Conservation (phyloP, 2,888 invertebrate species). For the Polymixis flavicincta region DNA sequence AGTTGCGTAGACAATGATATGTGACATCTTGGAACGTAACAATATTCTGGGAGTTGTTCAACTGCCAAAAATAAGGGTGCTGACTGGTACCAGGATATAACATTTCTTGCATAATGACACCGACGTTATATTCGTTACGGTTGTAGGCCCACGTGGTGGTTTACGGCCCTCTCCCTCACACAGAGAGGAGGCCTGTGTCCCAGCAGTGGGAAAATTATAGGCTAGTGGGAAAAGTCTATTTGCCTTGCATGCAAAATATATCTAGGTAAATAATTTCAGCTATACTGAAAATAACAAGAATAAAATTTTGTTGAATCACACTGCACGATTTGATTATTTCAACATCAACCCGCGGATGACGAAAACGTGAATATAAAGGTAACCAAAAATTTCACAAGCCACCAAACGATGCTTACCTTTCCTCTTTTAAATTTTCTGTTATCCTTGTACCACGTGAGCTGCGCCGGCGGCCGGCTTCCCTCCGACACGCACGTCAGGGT, state of each 20-base stretch:
- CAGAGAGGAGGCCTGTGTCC: no score
- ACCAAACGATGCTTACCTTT: conserved; percentile 90
- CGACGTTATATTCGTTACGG: no score
- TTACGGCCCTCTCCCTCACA: no score
- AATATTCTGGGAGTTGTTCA: not conserved
- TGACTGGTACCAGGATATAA: not conserved
- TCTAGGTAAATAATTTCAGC: no score
- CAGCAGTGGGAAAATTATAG: no score
- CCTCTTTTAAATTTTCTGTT: conserved; percentile 94
- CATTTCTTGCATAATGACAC: no score
- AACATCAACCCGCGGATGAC: not conserved
- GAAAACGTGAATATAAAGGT: not conserved
- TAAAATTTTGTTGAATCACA: no score
- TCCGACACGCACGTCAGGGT: conserved; percentile 95
- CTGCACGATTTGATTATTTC: not conserved
- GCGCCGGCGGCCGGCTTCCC: conserved; percentile 96
- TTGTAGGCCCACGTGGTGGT: no score
- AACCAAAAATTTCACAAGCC: not conserved
- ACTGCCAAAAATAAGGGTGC: not conserved
- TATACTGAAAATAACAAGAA: no score
- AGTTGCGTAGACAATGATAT: not conserved
- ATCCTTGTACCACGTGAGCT: conserved; percentile 96
- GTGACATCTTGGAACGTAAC: no score
- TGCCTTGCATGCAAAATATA: not conserved
- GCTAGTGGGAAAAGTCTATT: not conserved